phyloP scores from a whole-genome alignment of 2,113 vertebrate species.

The Eulemur rufifrons region DNA sequence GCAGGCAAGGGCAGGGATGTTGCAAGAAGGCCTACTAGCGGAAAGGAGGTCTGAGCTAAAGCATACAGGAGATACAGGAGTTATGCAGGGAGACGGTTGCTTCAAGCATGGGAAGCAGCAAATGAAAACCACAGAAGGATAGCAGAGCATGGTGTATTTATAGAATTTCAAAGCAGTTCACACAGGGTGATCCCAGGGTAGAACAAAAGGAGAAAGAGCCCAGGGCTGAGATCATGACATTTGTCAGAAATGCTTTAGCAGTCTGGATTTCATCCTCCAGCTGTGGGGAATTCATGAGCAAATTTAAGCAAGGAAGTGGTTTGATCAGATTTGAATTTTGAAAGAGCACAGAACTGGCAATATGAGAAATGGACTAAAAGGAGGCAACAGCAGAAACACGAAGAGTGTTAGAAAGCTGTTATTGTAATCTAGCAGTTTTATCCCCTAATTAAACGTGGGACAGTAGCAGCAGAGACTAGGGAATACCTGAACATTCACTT shows the following conservation, averaged over 20 bases:
- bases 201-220: background rate
- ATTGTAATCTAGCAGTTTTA: background rate
- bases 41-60: background rate
- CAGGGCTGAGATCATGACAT: background rate
- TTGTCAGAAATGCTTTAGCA: background rate
- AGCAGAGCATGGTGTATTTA: background rate
- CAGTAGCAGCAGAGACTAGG: no score
- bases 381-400: background rate
- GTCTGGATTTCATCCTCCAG: background rate
- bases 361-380: background rate
- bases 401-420: background rate
- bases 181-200: background rate
- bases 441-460: background rate
- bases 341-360: background rate
- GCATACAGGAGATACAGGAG: background rate
- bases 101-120: background rate
- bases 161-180: background rate
- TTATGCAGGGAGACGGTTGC: background rate
- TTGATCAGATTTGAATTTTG: background rate
- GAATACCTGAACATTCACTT: background rate
- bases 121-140: background rate
- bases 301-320: background rate
- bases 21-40: background rate
- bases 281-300: background rate
- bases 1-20: background rate